Percentiles rank a stretch among this genome's conserved stretches.
Conservation (phyloP, 2,888 invertebrate species). For the Deilephila porcellus region DNA sequence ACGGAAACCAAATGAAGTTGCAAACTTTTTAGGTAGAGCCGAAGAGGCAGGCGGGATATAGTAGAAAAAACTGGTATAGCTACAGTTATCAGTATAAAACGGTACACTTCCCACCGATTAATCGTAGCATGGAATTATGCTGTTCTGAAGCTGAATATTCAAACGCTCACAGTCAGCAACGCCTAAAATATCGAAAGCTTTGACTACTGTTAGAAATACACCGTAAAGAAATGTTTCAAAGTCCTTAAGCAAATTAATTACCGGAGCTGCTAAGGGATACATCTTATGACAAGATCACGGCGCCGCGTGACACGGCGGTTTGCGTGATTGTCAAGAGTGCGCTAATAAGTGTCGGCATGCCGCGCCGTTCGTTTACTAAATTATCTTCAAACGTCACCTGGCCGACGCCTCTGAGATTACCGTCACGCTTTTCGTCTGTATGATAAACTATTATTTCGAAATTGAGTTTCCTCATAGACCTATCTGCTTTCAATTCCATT, state of each 20-base stretch:
- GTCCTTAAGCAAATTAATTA: constrained; percentile 20
- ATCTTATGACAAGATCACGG: constrained; percentile 42
- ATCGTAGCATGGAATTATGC: too few species aligned
- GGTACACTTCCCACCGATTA: too few species aligned
- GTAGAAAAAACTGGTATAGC: too few species aligned
- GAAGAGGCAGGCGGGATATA: too few species aligned
- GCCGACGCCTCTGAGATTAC: not conserved
- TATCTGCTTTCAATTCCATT: not conserved
- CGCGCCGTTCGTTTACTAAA: constrained; percentile 30
- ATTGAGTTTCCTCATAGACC: not conserved
- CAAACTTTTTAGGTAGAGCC: too few species aligned
- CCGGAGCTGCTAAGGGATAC: constrained; percentile 33
- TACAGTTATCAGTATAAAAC: too few species aligned
- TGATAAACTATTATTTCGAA: not conserved
- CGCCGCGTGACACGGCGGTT: constrained; percentile 49
- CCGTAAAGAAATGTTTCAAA: not conserved
- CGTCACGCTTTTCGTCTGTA: constrained; percentile 23
- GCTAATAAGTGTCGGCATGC: constrained; percentile 45
- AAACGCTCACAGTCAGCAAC: too few species aligned
- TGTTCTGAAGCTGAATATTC: too few species aligned
- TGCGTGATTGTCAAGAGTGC: constrained; percentile 47
- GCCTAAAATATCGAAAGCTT: not conserved
- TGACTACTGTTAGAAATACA: too few species aligned
- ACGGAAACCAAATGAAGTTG: too few species aligned
- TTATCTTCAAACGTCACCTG: constrained; percentile 15